Evolutionary conservation across 2,797 vertebrate genomes (phyloP), one percentile per base, ranked within the genome.

Genomic region (Sebastes aleutianus): DNA sequence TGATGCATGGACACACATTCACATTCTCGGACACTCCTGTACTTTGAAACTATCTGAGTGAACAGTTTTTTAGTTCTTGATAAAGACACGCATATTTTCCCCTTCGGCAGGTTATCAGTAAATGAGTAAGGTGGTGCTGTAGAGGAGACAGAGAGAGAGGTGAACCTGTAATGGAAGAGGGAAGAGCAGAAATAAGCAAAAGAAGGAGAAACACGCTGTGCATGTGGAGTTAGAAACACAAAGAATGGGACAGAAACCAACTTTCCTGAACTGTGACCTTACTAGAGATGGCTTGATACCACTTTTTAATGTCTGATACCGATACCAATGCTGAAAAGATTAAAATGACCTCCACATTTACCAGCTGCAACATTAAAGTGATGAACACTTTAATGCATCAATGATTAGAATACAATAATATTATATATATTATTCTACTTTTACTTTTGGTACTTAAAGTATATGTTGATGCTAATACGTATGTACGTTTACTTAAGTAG

Each of bases 81-180:
- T 71, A 74, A 77, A 79, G 59, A 76, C 32, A 24, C 14, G 34
- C 20, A 62, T 39, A 20, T 53, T 65, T 78, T 56, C 43, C 29
- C 67, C 34, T 63, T 16, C 10, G 89, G 77, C 70, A 20, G 56
- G 26, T 63, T 74, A 39, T 83, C 63, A 73, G 39, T 64, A 57
- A 81, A 73, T 24, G 68, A 68, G 50, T 73, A 36, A 64, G 27
- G 27, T 61, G 61, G 53, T 72, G 67, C 26, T 14, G 18, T 24
- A 20, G 53, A 73, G 31, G 64, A 74, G 66, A 67, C 29, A 4
- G 12, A 31, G 47, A 20, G 18, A 50, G 47, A 50, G 34, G 24
- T 32, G 27, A 58, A 34, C 61, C 16, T 29, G 29, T 2, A 14
- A 22, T 22, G 39, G 2, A 6, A 76, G 26, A 34, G 31, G 36